Evolutionary conservation across 2,888 invertebrate genomes (phyloP), one percentile per base, ranked within the genome.

Genomic region (Pegoplata infirma): DNA sequence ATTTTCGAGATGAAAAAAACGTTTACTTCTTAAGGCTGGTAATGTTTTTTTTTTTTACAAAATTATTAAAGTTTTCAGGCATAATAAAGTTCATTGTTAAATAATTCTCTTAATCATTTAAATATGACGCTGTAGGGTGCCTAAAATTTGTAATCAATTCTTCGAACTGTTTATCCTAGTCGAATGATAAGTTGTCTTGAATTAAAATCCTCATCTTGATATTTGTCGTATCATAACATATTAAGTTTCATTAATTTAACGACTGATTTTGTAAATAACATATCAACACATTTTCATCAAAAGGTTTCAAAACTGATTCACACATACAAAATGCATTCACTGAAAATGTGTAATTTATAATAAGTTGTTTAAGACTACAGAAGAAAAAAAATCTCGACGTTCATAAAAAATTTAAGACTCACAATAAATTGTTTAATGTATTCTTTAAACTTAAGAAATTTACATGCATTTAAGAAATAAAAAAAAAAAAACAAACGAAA

Each of bases 201-300:
- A 59, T 12, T 23, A 25, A 44, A 59, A 59, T 44, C 59, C 23
- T n/a, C 59, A 44, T 47, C 46, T 25, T n/a, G 46, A 47, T 61
- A 6, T 6, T 51, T 10, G n/a, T n/a, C n/a, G n/a, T n/a, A n/a
- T n/a, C n/a, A 17, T 21, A 47, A 17, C 59, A 58, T 78, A 78
- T 78, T n/a, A 74, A 66, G 59, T 78, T 78, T 69, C 78, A 74
- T 66, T 64, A 74, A 69, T 64, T 78, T 78, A 59, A 78, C 66
- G 69, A 69, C 46, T 69, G 53, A 53, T 74, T 74, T 69, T 64
- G 8, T 58, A 64, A 69, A 58, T 16, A 68, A 74, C 46, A 58
- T 73, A 78, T 78, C 74, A 74, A 69, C 78, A 78, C 74, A 59
- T 74, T 78, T 53, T 55, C 63, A 69, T 56, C 55, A 46, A 67